Percentiles rank a stretch among this genome's conserved stretches.
Evolutionary conservation across 2,797 vertebrate genomes (phyloP).

Genomic region (Bradypodion pumilum): DNA sequence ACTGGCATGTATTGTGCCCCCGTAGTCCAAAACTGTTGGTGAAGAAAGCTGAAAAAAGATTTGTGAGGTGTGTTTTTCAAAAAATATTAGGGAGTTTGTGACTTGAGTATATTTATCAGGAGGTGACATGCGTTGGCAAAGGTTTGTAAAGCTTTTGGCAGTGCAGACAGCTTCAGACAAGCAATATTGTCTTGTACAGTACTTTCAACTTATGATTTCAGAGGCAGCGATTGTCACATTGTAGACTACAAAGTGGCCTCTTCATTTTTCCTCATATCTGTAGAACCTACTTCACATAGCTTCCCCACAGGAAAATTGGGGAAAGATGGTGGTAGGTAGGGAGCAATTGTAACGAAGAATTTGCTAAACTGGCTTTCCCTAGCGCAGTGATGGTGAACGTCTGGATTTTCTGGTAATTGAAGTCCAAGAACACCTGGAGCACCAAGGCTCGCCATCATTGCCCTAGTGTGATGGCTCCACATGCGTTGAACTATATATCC

Average conservation of each 20-base stretch:
- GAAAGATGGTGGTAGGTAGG: not conserved
- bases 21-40: not conserved
- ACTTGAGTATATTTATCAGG: not conserved
- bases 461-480: not conserved
- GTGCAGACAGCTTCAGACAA: not conserved
- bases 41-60: constrained; percentile 11
- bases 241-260: not conserved
- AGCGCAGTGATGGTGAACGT: too few species aligned
- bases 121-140: rapidly evolving
- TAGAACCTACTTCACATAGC: too few species aligned
- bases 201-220: not conserved
- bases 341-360: too few species aligned
- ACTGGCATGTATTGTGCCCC: not conserved
- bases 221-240: not conserved
- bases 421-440: too few species aligned
- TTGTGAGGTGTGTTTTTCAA: constrained; percentile 19
- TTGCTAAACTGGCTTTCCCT: too few species aligned
- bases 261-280: not conserved
- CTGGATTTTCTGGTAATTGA: too few species aligned
- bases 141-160: not conserved
- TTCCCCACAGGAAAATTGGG: not conserved
- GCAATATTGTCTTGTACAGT: not conserved
- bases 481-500: not conserved
- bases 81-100: not conserved
- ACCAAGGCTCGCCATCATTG: too few species aligned